Evolutionary conservation across 2,113 vertebrate species (phyloP).

Genomic region (Neoarius graeffei): DNA sequence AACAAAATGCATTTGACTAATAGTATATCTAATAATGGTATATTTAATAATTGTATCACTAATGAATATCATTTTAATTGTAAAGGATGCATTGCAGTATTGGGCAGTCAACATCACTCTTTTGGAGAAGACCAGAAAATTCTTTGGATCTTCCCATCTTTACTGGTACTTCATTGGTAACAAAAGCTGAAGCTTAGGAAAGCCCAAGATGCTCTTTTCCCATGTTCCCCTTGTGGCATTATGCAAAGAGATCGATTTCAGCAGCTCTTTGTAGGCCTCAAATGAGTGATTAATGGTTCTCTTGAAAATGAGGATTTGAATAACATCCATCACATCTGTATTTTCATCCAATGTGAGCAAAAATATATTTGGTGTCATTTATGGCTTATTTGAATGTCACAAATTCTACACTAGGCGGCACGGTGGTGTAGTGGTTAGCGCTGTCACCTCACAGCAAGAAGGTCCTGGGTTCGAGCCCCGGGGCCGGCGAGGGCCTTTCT

Average conservation of each 20-base stretch:
- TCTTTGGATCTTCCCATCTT: background rate
- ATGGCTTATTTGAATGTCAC: background rate
- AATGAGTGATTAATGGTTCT: background rate
- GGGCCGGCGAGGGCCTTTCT: too few species aligned
- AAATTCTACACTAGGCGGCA: background rate
- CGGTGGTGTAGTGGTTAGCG: too few species aligned
- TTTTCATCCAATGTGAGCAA: background rate
- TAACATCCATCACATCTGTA: constrained; percentile 6
- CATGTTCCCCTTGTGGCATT: background rate
- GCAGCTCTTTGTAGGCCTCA: background rate
- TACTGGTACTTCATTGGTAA: background rate
- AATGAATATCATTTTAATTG: background rate
- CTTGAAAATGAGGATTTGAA: background rate
- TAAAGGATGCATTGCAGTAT: background rate
- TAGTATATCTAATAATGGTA: background rate
- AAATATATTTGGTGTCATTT: background rate
- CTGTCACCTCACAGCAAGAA: too few species aligned
- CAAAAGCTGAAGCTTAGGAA: background rate
- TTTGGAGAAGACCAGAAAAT: background rate
- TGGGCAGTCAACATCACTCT: background rate
- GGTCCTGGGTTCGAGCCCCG: too few species aligned
- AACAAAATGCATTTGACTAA: background rate
- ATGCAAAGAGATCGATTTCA: background rate
- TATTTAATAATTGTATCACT: background rate
- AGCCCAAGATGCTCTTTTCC: background rate